phyloP scores from a whole-genome alignment of 2,888 invertebrate species.

The Aethes cnicana region DNA sequence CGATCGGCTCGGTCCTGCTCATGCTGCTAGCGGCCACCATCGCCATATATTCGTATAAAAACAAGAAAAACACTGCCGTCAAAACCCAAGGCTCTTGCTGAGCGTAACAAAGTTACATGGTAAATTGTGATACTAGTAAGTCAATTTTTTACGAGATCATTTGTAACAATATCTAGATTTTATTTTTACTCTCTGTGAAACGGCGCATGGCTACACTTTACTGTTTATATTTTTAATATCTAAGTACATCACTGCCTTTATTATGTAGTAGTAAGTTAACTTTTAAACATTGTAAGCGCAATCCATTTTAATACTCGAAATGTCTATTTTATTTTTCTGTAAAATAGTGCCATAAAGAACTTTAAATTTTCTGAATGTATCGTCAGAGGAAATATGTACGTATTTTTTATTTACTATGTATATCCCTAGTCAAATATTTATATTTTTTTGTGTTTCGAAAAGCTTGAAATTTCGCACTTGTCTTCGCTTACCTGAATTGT shows the following conservation, averaged over 20 bases:
- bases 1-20: slow-evolving; percentile 53
- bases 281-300: slow-evolving; percentile 56
- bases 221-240: slow-evolving; percentile 29
- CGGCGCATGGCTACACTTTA: slow-evolving; percentile 41
- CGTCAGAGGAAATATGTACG: slow-evolving; percentile 42
- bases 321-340: slow-evolving; percentile 67
- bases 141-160: background rate
- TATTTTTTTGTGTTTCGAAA: slow-evolving; percentile 17
- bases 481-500: slow-evolving; percentile 60
- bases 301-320: slow-evolving; percentile 49
- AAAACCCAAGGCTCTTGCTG: slow-evolving; percentile 42
- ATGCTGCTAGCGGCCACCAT: slow-evolving; percentile 52
- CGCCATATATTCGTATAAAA: slow-evolving; percentile 50
- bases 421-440: slow-evolving; percentile 33
- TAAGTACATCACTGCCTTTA: slow-evolving; percentile 35
- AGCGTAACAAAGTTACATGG: slow-evolving; percentile 39
- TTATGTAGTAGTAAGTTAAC: too few relatives aligned
- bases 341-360: slow-evolving; percentile 72
- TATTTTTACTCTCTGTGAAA: slow-evolving; percentile 8
- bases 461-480: slow-evolving; percentile 14
- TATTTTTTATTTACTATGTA: slow-evolving; percentile 35
- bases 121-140: slow-evolving; percentile 55
- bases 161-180: slow-evolving; percentile 6
- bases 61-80: slow-evolving; percentile 40
- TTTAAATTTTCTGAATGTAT: slow-evolving; percentile 43